Base-by-base conservation (phyloP, 2,888 invertebrate genomes). In the Drosophila ustulata region DNA sequence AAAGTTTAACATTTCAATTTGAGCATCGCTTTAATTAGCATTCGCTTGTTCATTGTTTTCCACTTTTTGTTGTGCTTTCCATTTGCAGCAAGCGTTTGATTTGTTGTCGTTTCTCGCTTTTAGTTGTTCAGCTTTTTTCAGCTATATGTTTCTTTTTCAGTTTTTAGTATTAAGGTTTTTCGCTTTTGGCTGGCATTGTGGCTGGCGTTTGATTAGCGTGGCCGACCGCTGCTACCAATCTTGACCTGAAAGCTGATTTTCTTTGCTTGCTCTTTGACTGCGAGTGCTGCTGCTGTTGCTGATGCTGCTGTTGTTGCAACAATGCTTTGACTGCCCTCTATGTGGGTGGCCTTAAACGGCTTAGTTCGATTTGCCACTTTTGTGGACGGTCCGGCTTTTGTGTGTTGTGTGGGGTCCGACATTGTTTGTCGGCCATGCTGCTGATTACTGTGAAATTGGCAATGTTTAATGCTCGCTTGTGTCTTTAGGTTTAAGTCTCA, bases 1-100 rank as follows among this genome's bases (percentile, higher is more conserved):
- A 76, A 71, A 83, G 71, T 80, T 87, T 78, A 87, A 84, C 87
- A 87, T 84, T 87, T 86, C 87, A 86, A 86, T 86, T 86, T 87
- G 78, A 82, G 76, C 72, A 66, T 79, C 68, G 71, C 77, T 81
- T 87, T 86, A 83, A 86, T 86, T 86, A 86, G 79, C 87, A 83
- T 83, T 81, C 75, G 86, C 56, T 69, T 87, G 77, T 84, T 75
- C 81, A 84, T 78, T 83, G 82, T 83, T 74, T 82, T 75, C 74
- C 63, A 71, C 71, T 84, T 71, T 81, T 71, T 57, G 50, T 63
- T 61, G 72, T 75, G 88, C 88, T 88, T 80, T 86, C 83, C 88
- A 80, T 82, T 75, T 77, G 78, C 75, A 75, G 78, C 50, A 47
- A 80, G 76, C 84, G 67, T 85, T 83, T 86, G 83, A 88, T 88